Conservation (phyloP, 2,888 invertebrate species). For the Lymantria monacha region DNA sequence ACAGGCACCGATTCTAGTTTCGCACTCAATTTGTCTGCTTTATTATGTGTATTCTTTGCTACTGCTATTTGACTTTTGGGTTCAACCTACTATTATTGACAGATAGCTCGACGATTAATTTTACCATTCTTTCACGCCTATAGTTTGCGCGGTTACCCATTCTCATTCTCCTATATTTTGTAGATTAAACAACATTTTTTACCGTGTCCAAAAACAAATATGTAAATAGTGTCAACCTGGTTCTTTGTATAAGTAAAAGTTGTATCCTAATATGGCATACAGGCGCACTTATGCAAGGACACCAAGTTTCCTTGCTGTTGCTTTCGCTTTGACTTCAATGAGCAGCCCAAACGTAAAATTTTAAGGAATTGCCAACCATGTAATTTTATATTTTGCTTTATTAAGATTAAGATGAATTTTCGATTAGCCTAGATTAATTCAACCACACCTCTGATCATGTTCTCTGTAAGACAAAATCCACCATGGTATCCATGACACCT, state of each 20-base stretch:
- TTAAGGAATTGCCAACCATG: no score
- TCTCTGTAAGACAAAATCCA: no score
- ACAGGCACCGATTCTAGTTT: conserved; percentile 55
- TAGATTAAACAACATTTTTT: no score
- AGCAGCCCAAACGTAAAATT: neutral
- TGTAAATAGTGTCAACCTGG: no score
- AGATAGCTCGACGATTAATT: conserved; percentile 33
- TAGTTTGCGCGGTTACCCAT: no score
- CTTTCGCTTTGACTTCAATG: neutral
- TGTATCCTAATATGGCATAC: neutral
- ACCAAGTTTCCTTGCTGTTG: neutral
- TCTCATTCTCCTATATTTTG: no score
- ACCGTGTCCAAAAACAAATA: no score
- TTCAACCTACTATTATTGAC: conserved; percentile 39
- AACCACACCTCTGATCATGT: no score
- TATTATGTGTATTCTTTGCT: conserved; percentile 61
- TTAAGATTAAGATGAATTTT: no score
- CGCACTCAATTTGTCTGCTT: conserved; percentile 73
- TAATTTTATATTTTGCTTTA: no score
- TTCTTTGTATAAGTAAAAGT: neutral
- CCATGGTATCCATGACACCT: no score
- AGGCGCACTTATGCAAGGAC: neutral
- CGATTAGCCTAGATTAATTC: no score
- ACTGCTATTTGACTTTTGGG: conserved; percentile 36
- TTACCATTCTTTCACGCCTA: conserved; percentile 24